Evolutionary conservation across 2,797 vertebrate species (phyloP), one percentile per base, ranked within the genome.

Genomic region (Hipposideros larvatus): DNA sequence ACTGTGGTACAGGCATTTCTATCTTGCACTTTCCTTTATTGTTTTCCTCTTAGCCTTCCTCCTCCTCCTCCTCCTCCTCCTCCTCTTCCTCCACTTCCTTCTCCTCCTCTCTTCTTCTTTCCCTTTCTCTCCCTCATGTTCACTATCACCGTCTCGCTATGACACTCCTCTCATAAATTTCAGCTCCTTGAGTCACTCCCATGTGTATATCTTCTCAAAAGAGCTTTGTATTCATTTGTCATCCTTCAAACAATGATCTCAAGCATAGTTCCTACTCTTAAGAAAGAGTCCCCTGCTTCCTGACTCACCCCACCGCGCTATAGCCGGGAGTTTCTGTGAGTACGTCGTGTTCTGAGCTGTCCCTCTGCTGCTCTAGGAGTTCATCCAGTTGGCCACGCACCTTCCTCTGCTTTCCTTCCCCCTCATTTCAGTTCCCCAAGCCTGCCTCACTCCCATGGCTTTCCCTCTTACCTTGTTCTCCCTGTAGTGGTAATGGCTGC

Each of bases 331-430:
- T 63, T 51, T 31, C 70, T 8, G 6, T 7, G 59, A 10, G 46
- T 6, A 22, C 21, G n/a, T 28, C 73, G 74, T n/a, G 10, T 48
- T 7, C 57, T 1, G 21, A 48, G 66, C 57, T 0, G 26, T 46
- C 48, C n/a, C 57, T 41, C 73, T 74, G 10, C 16, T 15, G 34
- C 5, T 0, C 24, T 0, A 5, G 10, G 15, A 57, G 55, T 24
- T 34, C 41, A 65, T 1, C 70, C 11, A 3, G 37, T 15, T 37
- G 70, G 53, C 1, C 13, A 87, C 15, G 0, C 0, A 87, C 26
- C 65, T 28, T 28, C 4, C 41, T 59, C 14, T 51, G 26, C 22
- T 37, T 46, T 19, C 28, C 11, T 77, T 11, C 28, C 34, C 43
- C 53, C 34, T 59, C 2, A 0, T 31, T 90, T 63, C n/a, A 21